These are phyloP conservation scores for Limnephilus marmoratus DNA, from an alignment of 2,888 invertebrate genomes.

Conservation along the genomic window DNA sequence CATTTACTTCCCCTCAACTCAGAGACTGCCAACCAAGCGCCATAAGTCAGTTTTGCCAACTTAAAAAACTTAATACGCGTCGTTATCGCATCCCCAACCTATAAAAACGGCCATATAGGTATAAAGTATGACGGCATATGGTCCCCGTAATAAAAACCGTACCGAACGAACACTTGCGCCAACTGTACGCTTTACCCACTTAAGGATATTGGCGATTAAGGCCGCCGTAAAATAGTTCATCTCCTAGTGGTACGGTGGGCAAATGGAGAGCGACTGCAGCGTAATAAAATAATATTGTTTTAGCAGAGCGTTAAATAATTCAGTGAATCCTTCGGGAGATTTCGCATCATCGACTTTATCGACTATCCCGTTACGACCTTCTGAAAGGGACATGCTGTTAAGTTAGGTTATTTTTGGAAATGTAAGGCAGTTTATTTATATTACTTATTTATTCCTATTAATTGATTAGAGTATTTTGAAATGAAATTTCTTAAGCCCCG, in stretches of 20 bases:
- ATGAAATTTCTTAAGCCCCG: no score
- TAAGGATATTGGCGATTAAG: constrained; percentile 64
- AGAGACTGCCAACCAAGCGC: neutral
- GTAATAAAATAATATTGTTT: constrained; percentile 11
- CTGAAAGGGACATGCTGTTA: neutral
- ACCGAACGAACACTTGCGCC: constrained; percentile 47
- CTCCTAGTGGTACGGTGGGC: constrained; percentile 42
- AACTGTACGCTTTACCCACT: constrained; percentile 61
- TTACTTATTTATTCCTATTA: no score
- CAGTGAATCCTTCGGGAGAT: neutral
- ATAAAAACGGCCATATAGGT: constrained; percentile 19
- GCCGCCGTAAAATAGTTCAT: constrained; percentile 63
- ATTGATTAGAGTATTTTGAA: no score
- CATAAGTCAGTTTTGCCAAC: constrained; percentile 12
- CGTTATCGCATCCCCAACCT: constrained; percentile 27
- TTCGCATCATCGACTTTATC: neutral
- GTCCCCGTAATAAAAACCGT: constrained; percentile 18
- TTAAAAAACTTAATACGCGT: neutral
- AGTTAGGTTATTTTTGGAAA: neutral
- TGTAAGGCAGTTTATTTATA: no score
- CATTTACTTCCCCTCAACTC: neutral
- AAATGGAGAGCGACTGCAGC: constrained; percentile 44
- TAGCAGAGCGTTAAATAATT: neutral
- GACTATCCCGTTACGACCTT: neutral
- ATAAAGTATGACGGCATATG: constrained; percentile 9